These are phyloP conservation scores for Glaucomys volans DNA, from an alignment of 2,113 vertebrate genomes.

Conservation along the genomic window DNA sequence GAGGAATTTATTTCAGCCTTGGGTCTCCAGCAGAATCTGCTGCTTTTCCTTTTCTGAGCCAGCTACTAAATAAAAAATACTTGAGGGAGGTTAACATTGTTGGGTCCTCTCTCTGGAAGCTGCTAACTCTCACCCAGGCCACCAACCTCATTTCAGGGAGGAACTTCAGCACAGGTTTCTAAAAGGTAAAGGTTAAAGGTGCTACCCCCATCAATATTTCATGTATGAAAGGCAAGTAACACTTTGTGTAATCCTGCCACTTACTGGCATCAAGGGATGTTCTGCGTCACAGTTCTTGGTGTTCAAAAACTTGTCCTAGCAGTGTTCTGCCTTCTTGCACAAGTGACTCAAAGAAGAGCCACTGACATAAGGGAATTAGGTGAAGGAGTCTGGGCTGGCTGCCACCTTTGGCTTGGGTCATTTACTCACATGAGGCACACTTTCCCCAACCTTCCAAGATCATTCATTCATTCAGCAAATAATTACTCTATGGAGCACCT, in stretches of 20 bases:
- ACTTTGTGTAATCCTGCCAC: not conserved
- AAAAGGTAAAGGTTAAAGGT: not conserved
- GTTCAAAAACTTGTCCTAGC: not conserved
- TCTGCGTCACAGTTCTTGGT: not conserved
- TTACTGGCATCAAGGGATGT: not conserved
- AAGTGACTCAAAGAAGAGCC: not conserved
- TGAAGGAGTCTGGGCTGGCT: not conserved
- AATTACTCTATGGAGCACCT: not conserved
- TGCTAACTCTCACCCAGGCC: not conserved
- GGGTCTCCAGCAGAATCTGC: constrained; percentile 41
- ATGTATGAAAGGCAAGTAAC: not conserved
- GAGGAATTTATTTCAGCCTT: not conserved
- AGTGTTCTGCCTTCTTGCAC: not conserved
- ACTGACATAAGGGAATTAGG: not conserved
- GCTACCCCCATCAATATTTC: not conserved
- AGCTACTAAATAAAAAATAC: constrained; percentile 49
- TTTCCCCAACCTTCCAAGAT: not conserved
- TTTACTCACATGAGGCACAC: not conserved
- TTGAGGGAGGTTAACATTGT: not conserved
- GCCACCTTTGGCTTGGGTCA: not conserved
- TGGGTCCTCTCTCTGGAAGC: not conserved
- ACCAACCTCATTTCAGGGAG: not conserved
- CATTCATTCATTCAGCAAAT: not conserved
- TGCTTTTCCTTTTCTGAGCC: constrained; percentile 46
- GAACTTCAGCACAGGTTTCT: not conserved